Evolutionary conservation across 1,140 invertebrate genomes (phyloP).

Genomic region (Psilanteris sp.): DNA sequence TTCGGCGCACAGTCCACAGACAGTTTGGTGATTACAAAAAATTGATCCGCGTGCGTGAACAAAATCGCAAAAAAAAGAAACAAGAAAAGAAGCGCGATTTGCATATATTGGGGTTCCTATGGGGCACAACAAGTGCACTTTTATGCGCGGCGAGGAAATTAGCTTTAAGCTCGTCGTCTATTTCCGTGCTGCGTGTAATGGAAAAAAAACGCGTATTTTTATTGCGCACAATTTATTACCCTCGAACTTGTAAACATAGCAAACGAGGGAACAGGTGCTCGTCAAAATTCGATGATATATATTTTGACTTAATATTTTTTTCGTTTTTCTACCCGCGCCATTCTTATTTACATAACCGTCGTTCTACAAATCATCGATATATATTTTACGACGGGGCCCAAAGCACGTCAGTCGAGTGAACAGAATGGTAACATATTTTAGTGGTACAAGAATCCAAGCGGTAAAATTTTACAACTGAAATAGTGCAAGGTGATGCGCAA

Average conservation of each 20-base stretch:
- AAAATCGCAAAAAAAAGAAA: no score
- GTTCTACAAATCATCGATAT: constrained; percentile 2
- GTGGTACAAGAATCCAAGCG: no score
- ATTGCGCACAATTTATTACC: constrained; percentile 45
- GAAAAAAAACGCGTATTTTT: constrained; percentile 22
- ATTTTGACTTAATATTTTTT: constrained; percentile 54
- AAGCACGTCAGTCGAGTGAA: no score
- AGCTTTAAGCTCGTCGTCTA: constrained; percentile 4
- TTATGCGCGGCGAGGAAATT: constrained; percentile 17
- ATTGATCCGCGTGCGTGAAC: constrained; percentile 14
- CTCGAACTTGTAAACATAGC: constrained; percentile 52
- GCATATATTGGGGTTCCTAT: constrained; percentile 19
- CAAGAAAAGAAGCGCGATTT: no score
- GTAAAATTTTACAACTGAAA: no score
- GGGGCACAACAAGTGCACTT: constrained; percentile 35
- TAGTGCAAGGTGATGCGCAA: no score
- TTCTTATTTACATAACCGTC: constrained; percentile 15
- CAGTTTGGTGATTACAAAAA: constrained; percentile 6
- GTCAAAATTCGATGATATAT: constrained; percentile 70
- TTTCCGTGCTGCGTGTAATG: constrained; percentile 3
- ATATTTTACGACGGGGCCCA: no score
- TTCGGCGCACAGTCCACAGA: neutral
- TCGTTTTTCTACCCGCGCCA: constrained; percentile 17
- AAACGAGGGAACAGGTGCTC: constrained; percentile 74
- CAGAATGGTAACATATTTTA: no score